phyloP scores from a whole-genome alignment of 1,140 invertebrate genomes.

The Helicoverpa armigera region DNA sequence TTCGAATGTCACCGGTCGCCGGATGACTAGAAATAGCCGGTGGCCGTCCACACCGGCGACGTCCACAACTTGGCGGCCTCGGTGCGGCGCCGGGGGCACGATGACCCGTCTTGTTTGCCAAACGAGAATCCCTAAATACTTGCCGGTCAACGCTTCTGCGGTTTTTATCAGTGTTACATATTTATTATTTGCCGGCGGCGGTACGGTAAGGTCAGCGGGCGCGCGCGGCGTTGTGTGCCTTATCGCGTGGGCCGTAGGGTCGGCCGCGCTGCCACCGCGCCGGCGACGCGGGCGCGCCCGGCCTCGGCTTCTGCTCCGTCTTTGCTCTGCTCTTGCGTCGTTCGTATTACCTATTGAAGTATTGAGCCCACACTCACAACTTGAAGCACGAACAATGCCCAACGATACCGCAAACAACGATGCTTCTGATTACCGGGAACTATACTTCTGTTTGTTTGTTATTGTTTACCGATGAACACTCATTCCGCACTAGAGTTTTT shows the following conservation, averaged over 20 bases:
- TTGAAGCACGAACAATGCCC: constrained; percentile 20
- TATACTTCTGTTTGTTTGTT: constrained; percentile 36
- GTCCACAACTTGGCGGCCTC: constrained; percentile 54
- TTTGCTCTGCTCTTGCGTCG: constrained; percentile 82
- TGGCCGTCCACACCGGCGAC: constrained; percentile 53
- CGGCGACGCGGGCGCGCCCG: constrained; percentile 68
- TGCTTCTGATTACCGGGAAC: constrained; percentile 18
- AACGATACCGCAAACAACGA: constrained; percentile 11
- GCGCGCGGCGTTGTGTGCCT: constrained; percentile 79
- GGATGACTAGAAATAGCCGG: constrained; percentile 68
- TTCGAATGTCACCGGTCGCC: constrained; percentile 46
- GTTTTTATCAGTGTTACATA: constrained; percentile 86
- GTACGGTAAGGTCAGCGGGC: constrained; percentile 81
- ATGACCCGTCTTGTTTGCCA: constrained; percentile 72
- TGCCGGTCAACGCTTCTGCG: constrained; percentile 83
- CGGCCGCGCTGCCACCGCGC: constrained; percentile 60
- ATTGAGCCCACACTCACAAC: constrained; percentile 44
- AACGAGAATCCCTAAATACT: constrained; percentile 80
- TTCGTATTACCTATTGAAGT: constrained; percentile 66
- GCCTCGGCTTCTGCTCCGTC: constrained; percentile 76
- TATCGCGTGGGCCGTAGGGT: constrained; percentile 80
- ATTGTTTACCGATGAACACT: constrained; percentile 14
- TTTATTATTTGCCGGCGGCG: constrained; percentile 85
- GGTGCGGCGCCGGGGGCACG: constrained; percentile 62
- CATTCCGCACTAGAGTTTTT: constrained; percentile 1